These are phyloP conservation scores for Phocides pigmalion DNA, from an alignment of 1,140 invertebrate genomes.

Conservation along the genomic window DNA sequence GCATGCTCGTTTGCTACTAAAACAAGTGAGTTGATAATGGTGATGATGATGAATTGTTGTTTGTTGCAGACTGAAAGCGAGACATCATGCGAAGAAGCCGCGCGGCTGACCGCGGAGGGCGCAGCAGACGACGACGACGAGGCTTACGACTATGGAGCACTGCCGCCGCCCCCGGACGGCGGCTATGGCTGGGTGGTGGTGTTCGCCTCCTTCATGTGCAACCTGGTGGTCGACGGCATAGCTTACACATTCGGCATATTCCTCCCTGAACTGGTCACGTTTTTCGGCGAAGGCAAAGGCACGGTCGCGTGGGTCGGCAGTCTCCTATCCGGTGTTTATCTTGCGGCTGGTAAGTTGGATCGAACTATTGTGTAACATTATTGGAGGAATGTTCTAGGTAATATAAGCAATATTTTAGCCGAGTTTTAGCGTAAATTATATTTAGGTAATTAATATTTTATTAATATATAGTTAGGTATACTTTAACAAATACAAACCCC, in stretches of 20 bases:
- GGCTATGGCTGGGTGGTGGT: conserved; percentile 98
- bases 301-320: conserved; percentile 97
- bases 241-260: conserved; percentile 97
- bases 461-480: too few species aligned
- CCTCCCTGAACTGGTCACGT: conserved; percentile 90
- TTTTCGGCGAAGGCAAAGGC: conserved; percentile 94
- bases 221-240: conserved; percentile 99
- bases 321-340: conserved; percentile 96
- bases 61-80: conserved; percentile 93
- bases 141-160: conserved; percentile 89
- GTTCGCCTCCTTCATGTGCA: conserved; percentile 98
- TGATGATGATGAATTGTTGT: neutral
- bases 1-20: too few species aligned
- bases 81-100: conserved; percentile 91
- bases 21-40: too few species aligned
- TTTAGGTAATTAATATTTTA: too few species aligned
- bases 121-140: conserved; percentile 89
- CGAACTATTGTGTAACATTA: too few species aligned
- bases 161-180: conserved; percentile 93
- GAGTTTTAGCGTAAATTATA: neutral
- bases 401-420: too few species aligned
- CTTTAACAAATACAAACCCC: too few species aligned
- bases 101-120: conserved; percentile 88
- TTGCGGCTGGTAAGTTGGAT: conserved; percentile 92
- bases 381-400: too few species aligned